Percentiles rank a stretch among this genome's conserved stretches.
These are phyloP conservation scores for Holocentrus rufus DNA, from an alignment of 2,797 vertebrate genomes.

Conservation along the genomic window DNA sequence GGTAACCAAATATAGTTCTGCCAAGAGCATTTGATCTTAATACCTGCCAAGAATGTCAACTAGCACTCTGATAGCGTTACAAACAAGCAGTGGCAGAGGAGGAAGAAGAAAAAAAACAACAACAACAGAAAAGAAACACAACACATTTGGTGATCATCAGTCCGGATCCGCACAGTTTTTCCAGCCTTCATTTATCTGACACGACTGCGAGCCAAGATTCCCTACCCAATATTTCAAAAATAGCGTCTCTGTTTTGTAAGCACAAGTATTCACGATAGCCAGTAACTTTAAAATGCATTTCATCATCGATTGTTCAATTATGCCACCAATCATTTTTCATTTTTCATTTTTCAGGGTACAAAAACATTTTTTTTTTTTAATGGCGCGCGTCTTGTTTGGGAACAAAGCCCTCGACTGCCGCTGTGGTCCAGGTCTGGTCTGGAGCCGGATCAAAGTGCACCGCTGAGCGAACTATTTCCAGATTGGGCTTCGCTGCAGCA, in stretches of 20 bases:
- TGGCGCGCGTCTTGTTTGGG: background rate
- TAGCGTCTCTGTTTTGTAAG: background rate
- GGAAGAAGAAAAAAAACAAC: too few relatives aligned
- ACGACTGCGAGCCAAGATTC: too few relatives aligned
- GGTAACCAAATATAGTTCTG: background rate
- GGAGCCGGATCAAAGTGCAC: conserved; percentile 19
- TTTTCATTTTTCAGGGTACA: background rate
- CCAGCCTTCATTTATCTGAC: too few relatives aligned
- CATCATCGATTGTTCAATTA: background rate
- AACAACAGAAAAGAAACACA: too few relatives aligned
- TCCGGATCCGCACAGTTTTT: too few relatives aligned
- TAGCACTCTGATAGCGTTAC: background rate
- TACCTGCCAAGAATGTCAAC: background rate
- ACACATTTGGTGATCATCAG: too few relatives aligned
- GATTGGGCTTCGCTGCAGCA: background rate
- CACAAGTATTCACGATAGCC: background rate
- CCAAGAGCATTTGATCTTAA: background rate
- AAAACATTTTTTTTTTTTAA: too few relatives aligned
- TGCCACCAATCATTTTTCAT: background rate
- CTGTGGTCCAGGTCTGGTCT: conserved; percentile 14
- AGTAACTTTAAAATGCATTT: background rate
- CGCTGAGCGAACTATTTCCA: conserved; percentile 25
- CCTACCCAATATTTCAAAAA: background rate
- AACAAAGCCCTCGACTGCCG: conserved; percentile 20
- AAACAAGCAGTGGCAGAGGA: background rate